phyloP scores from a whole-genome alignment of 2,797 vertebrate species.

The Kryptolebias ocellatus region DNA sequence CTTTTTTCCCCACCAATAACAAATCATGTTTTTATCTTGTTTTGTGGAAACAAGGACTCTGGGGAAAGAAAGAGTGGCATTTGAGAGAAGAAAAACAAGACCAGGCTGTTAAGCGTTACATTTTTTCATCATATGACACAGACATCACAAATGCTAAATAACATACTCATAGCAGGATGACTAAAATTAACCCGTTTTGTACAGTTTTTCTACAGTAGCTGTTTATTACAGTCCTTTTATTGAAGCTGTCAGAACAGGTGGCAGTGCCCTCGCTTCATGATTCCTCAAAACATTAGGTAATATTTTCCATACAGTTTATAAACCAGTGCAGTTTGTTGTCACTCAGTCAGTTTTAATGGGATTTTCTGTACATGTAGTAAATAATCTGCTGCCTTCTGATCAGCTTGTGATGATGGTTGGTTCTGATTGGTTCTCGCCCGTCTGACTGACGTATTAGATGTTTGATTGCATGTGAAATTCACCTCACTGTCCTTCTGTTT shows the following conservation, averaged over 20 bases:
- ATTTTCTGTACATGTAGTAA: slow-evolving; percentile 23
- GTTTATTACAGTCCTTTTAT: no score
- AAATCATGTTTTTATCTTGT: no score
- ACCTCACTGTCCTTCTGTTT: slow-evolving; percentile 20
- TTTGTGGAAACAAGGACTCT: no score
- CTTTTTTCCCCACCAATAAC: no score
- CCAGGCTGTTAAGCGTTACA: no score
- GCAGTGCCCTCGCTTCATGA: background rate
- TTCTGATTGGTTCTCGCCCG: slow-evolving; percentile 23
- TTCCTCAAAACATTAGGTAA: background rate
- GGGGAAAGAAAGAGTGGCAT: no score
- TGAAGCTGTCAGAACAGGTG: no score
- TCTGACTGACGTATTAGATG: slow-evolving; percentile 29
- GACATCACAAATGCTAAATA: background rate
- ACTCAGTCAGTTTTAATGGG: slow-evolving; percentile 24
- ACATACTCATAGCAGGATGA: background rate
- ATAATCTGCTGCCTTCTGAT: slow-evolving; percentile 34
- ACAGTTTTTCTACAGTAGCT: no score
- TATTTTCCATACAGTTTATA: background rate
- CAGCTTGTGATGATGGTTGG: slow-evolving; percentile 26
- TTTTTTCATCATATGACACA: background rate
- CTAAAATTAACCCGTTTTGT: background rate
- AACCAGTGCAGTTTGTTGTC: slow-evolving; percentile 14
- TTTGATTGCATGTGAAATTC: slow-evolving; percentile 22
- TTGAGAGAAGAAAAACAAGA: no score